Evolutionary conservation across 1,140 invertebrate species (phyloP).

Genomic region (Chironomus striatipennis): DNA sequence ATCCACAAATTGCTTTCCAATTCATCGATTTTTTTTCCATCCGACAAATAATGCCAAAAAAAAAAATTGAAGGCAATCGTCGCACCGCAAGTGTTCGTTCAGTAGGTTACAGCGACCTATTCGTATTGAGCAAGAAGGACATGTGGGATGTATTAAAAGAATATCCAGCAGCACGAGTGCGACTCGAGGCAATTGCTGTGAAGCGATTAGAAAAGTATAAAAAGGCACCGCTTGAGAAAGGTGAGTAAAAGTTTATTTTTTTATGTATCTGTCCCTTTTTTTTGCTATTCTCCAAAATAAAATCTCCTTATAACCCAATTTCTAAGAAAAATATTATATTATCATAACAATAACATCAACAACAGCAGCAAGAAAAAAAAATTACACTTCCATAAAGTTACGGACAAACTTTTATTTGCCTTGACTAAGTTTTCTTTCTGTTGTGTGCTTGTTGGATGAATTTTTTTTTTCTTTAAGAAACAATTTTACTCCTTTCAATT

Average conservation of each 20-base stretch:
- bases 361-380: too few relatives aligned
- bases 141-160: constrained; percentile 99
- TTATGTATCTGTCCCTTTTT: neutral
- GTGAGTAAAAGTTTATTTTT: constrained; percentile 45
- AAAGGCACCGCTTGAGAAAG: constrained; percentile 83
- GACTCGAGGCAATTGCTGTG: constrained; percentile 94
- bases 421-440: neutral
- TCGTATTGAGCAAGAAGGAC: constrained; percentile 97
- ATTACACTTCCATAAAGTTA: too few relatives aligned
- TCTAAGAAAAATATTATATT: too few relatives aligned
- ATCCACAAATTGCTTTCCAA: too few relatives aligned
- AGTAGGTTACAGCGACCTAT: constrained; percentile 96
- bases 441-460: neutral
- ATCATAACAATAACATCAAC: too few relatives aligned
- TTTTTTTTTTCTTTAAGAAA: neutral
- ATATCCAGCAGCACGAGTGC: constrained; percentile 90
- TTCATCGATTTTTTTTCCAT: constrained; percentile 24
- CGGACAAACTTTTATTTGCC: neutral
- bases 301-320: too few relatives aligned
- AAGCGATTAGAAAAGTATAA: constrained; percentile 95
- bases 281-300: too few relatives aligned
- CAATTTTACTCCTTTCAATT: neutral
- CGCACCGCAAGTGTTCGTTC: constrained; percentile 93
- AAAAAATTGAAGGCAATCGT: constrained; percentile 68
- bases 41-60: constrained; percentile 38